Percentiles rank a stretch among this genome's conserved stretches.
These are phyloP conservation scores for Pseudotriccus pelzelni DNA, from an alignment of 2,797 vertebrate species.

Conservation along the genomic window DNA sequence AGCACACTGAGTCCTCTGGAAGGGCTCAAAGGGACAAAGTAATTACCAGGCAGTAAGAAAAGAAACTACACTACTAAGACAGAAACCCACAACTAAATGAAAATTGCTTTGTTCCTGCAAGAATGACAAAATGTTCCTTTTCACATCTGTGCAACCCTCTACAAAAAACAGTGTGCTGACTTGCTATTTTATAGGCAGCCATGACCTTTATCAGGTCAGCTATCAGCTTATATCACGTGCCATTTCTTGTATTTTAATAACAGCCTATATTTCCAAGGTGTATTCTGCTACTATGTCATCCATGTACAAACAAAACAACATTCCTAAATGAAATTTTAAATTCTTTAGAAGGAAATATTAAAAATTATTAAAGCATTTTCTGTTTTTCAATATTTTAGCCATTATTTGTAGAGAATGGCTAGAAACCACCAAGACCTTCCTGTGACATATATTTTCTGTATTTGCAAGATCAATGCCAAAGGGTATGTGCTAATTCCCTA, in stretches of 20 bases:
- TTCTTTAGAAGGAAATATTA: not conserved
- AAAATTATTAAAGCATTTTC: not conserved
- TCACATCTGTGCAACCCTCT: not conserved
- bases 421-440: not conserved
- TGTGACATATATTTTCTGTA: not conserved
- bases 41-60: not conserved
- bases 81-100: not conserved
- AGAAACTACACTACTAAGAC: not conserved
- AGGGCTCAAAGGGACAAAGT: not conserved
- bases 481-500: not conserved
- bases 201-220: not conserved
- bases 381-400: not conserved
- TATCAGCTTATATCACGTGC: rapidly evolving
- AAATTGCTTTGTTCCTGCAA: not conserved
- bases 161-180: not conserved
- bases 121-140: not conserved
- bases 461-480: not conserved
- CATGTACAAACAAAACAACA: not conserved
- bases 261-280: not conserved
- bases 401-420: not conserved
- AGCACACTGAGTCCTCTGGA: not conserved
- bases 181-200: not conserved
- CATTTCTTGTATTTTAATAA: not conserved
- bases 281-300: not conserved
- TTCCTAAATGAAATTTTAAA: not conserved